Percentiles rank a stretch among this genome's conserved stretches.
Evolutionary conservation across 2,113 vertebrate species (phyloP).

Genomic region (Ctenodactylus gundi): DNA sequence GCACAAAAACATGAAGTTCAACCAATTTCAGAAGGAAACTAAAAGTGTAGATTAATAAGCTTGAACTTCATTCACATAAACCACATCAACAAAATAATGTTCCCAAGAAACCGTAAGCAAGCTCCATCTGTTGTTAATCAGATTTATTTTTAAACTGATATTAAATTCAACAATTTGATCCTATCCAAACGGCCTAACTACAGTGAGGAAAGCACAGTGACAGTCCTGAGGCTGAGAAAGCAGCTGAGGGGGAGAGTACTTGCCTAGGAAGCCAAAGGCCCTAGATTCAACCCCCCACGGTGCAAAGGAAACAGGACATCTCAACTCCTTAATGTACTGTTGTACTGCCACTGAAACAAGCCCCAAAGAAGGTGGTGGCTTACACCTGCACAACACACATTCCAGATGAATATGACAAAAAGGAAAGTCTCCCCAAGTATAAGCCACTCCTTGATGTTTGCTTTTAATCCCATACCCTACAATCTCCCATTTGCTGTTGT

Average conservation of each 20-base stretch:
- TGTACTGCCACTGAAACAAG: not conserved
- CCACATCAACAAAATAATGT: conserved; percentile 19
- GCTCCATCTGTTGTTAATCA: not conserved
- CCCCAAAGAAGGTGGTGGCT: not conserved
- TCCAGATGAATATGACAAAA: not conserved
- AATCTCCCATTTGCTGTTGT: not conserved
- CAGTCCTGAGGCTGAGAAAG: not conserved
- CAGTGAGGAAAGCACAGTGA: not conserved
- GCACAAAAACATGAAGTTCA: conserved; percentile 17
- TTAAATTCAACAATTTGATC: conserved; percentile 49
- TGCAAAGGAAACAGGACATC: not conserved
- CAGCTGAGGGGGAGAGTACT: not conserved
- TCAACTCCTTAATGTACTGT: not conserved
- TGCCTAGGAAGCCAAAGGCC: no score
- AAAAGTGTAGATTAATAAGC: not conserved
- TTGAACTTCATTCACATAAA: not conserved
- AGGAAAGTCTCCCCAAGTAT: not conserved
- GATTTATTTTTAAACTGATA: conserved; percentile 50
- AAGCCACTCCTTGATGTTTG: not conserved
- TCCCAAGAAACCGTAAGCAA: conserved; percentile 19
- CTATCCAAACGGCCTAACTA: not conserved
- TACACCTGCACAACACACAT: not conserved
- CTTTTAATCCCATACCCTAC: not conserved
- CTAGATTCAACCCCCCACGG: not conserved
- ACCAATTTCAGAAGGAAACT: conserved; percentile 25